Evolutionary conservation across 2,113 vertebrate genomes (phyloP).

Genomic region (Gallinago jamesoni): DNA sequence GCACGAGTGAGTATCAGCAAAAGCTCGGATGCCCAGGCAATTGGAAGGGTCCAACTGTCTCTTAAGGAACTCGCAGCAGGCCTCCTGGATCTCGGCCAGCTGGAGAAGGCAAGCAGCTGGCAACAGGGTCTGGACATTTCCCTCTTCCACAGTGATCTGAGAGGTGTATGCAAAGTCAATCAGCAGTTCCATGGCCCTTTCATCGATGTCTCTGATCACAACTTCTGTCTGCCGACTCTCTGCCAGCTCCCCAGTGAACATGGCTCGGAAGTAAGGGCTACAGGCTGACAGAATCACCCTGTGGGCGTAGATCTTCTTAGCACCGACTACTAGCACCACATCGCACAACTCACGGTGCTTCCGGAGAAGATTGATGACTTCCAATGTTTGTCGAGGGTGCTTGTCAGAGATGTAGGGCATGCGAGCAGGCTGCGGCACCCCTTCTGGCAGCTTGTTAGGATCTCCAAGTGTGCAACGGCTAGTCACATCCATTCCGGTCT

Average conservation of each 20-base stretch:
- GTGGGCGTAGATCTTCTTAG: conserved; percentile 98
- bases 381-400: conserved; percentile 95
- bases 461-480: conserved; percentile 98
- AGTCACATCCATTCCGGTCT: conserved; percentile 98
- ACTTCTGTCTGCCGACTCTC: conserved; percentile 97
- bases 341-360: conserved; percentile 97
- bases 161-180: conserved; percentile 99
- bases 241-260: conserved; percentile 97
- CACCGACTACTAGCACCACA: conserved; percentile 94
- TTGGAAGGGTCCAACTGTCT: conserved; percentile 97
- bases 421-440: conserved; percentile 96
- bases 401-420: conserved; percentile 99
- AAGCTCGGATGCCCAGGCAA: conserved; percentile 96
- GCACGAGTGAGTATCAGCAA: conserved; percentile 97
- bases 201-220: conserved; percentile 96
- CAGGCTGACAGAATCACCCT: conserved; percentile 96
- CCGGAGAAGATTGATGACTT: conserved; percentile 95
- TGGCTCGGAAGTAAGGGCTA: conserved; percentile 97
- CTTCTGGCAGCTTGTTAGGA: conserved; percentile 98
- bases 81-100: conserved; percentile 98
- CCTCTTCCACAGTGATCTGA: conserved; percentile 97
- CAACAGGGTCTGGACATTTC: conserved; percentile 95
- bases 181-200: conserved; percentile 97
- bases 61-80: conserved; percentile 97
- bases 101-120: conserved; percentile 97